Conservation (phyloP, 30 jellyfish, hydroid and myxozoan genomes). For the Hydractinia symbiolongicarpus region DNA sequence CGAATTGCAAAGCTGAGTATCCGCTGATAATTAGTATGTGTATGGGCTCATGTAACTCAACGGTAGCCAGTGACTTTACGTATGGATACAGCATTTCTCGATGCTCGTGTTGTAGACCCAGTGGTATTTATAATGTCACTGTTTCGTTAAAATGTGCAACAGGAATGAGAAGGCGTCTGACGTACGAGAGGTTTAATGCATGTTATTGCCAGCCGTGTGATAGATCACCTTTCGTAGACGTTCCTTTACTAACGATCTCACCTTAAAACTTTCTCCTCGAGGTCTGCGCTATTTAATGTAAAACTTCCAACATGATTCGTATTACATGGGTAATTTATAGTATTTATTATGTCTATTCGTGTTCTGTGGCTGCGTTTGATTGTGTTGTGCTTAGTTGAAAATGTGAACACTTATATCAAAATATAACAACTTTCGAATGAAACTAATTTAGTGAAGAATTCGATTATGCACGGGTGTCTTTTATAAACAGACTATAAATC, state of each 20-base stretch:
- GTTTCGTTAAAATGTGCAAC: constrained; percentile 33
- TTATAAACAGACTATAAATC: too few relatives aligned
- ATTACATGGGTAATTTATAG: too few relatives aligned
- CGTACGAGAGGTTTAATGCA: constrained; percentile 19
- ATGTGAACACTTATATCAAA: too few relatives aligned
- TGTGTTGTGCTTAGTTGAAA: too few relatives aligned
- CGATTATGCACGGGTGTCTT: too few relatives aligned
- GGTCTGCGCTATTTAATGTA: too few relatives aligned
- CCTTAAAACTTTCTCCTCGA: too few relatives aligned
- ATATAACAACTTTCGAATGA: too few relatives aligned
- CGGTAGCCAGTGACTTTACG: constrained; percentile 23
- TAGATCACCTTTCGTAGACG: constrained; percentile 29
- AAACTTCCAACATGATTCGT: too few relatives aligned
- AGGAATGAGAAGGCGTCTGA: constrained; percentile 27
- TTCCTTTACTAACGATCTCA: background rate
- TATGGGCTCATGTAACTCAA: constrained; percentile 43
- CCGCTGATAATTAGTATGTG: constrained; percentile 27
- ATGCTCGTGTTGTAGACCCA: constrained; percentile 60
- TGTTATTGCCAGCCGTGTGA: constrained; percentile 51
- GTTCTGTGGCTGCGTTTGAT: too few relatives aligned
- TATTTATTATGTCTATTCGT: too few relatives aligned
- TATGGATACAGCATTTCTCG: background rate
- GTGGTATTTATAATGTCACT: constrained; percentile 16
- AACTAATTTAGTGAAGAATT: too few relatives aligned
- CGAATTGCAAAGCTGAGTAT: constrained; percentile 14